Conservation (phyloP, 2,113 vertebrate species). For the Lophura nycthemera region DNA sequence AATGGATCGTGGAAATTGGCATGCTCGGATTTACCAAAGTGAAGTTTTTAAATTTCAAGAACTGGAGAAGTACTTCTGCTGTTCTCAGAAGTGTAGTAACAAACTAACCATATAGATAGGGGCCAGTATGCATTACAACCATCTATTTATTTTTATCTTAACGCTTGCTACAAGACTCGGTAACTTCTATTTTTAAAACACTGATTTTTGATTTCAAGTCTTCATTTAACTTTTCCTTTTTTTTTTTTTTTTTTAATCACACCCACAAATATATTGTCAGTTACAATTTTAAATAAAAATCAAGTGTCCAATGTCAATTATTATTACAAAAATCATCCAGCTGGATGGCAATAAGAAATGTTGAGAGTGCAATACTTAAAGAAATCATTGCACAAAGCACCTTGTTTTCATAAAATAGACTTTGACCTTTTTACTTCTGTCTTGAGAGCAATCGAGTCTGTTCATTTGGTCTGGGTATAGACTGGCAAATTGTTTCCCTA, state of each 20-base stretch:
- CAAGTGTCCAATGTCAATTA: background rate
- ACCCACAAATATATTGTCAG: background rate
- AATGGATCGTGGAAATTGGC: background rate
- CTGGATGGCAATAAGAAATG: background rate
- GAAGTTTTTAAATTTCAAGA: background rate
- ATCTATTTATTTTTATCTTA: background rate
- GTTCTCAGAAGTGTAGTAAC: background rate
- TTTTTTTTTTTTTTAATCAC: background rate
- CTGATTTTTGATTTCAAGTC: background rate
- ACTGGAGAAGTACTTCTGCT: background rate
- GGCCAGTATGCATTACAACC: background rate
- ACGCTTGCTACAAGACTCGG: background rate
- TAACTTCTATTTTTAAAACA: background rate
- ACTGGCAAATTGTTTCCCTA: background rate
- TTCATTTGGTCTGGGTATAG: background rate
- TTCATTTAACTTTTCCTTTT: background rate
- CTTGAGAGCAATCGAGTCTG: background rate
- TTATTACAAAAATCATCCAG: background rate
- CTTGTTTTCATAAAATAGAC: background rate
- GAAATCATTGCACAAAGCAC: background rate
- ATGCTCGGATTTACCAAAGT: background rate
- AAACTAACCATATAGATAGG: background rate
- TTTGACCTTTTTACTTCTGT: background rate
- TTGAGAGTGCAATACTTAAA: background rate
- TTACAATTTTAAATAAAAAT: background rate